A percentile compares a stretch with the other conserved stretches of the same genome.
Conservation (phyloP, 1,140 invertebrate genomes). For the Drosophila repletoides region DNA sequence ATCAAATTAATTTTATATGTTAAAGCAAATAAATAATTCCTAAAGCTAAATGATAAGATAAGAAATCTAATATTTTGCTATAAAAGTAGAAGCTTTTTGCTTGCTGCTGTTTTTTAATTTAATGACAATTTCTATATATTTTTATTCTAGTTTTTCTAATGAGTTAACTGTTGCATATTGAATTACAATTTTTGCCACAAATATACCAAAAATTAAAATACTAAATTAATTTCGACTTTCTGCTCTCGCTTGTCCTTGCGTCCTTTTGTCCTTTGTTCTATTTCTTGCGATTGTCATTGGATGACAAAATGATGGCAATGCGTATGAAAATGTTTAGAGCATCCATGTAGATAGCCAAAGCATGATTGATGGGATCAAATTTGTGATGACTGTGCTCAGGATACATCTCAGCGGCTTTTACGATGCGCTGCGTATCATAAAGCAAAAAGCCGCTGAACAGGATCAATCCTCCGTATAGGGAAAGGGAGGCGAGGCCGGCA, state of each 20-base stretch:
- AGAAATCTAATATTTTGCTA: too few relatives aligned
- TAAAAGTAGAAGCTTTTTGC: too few relatives aligned
- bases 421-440: conserved; percentile 97
- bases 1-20: too few relatives aligned
- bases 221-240: conserved; percentile 3
- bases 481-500: conserved; percentile 93
- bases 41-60: too few relatives aligned
- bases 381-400: conserved; percentile 86
- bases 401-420: conserved; percentile 92
- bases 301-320: conserved; percentile 93
- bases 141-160: too few relatives aligned
- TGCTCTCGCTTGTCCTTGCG: background rate
- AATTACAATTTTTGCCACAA: conserved; percentile 9
- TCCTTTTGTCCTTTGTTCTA: background rate
- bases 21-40: too few relatives aligned
- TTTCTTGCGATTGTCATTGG: conserved; percentile 82
- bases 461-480: conserved; percentile 96
- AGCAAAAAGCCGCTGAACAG: conserved; percentile 96
- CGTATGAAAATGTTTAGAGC: conserved; percentile 98
- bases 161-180: too few relatives aligned
- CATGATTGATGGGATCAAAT: conserved; percentile 98
- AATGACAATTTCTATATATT: too few relatives aligned
- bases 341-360: conserved; percentile 96
- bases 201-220: background rate
- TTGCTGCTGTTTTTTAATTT: too few relatives aligned